phyloP scores from a whole-genome alignment of 2,113 vertebrate species.

The Anas platyrhynchos region DNA sequence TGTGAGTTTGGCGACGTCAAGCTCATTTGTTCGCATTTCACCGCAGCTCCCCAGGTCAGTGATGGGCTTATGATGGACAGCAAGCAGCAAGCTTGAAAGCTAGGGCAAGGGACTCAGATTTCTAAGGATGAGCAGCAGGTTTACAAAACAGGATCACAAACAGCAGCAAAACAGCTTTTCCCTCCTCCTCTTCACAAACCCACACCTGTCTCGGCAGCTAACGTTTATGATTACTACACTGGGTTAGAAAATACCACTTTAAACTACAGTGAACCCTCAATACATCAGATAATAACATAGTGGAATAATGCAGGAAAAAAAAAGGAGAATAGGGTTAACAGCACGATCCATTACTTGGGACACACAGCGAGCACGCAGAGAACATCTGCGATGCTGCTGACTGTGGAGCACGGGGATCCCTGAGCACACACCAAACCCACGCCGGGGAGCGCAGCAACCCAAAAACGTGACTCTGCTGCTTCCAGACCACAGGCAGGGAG shows the following conservation, averaged over 20 bases:
- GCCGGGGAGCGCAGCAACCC: not conserved
- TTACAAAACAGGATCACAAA: not conserved
- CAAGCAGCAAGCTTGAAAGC: not conserved
- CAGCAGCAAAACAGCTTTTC: not conserved
- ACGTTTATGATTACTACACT: not conserved
- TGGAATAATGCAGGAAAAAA: not conserved
- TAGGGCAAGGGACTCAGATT: not conserved
- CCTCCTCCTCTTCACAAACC: not conserved
- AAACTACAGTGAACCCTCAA: not conserved
- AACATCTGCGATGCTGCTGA: not conserved
- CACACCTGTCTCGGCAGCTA: not conserved
- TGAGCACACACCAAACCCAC: not conserved
- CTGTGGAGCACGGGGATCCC: not conserved
- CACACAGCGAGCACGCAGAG: fast-evolving
- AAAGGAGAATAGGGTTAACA: not conserved
- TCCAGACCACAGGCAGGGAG: constrained; percentile 11
- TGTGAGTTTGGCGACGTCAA: not conserved
- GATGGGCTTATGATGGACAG: not conserved
- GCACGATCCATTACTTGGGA: not conserved
- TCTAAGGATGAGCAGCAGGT: not conserved
- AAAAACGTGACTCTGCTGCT: not conserved
- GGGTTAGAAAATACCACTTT: not conserved
- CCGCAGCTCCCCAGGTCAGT: not conserved
- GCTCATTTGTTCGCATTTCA: not conserved
- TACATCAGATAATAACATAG: not conserved